These are phyloP conservation scores for Charaxes varanes DNA, from an alignment of 1,140 invertebrate species.

Conservation along the genomic window DNA sequence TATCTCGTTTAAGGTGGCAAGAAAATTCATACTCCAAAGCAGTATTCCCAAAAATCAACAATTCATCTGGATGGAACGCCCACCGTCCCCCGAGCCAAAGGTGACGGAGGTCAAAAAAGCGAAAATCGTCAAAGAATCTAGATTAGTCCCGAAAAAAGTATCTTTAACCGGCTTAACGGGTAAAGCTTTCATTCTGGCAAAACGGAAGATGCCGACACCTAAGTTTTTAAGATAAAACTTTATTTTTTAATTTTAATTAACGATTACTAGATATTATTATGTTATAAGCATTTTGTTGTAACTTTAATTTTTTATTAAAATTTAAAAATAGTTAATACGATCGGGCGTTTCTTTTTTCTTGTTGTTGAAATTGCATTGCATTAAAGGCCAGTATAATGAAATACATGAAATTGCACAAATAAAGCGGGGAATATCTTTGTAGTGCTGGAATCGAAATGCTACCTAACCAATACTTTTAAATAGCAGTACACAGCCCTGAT, in stretches of 20 bases:
- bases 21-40: slow-evolving; percentile 41
- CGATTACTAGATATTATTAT: too few relatives aligned
- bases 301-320: too few relatives aligned
- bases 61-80: slow-evolving; percentile 44
- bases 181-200: slow-evolving; percentile 38
- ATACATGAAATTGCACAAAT: too few relatives aligned
- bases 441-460: too few relatives aligned
- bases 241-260: too few relatives aligned
- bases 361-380: too few relatives aligned
- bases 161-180: slow-evolving; percentile 29
- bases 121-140: slow-evolving; percentile 21
- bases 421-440: too few relatives aligned
- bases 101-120: slow-evolving; percentile 19
- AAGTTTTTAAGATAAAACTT: slow-evolving; percentile 37
- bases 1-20: slow-evolving; percentile 25
- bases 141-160: slow-evolving; percentile 30
- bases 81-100: slow-evolving; percentile 2
- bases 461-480: too few relatives aligned
- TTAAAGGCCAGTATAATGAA: too few relatives aligned
- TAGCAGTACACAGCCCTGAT: too few relatives aligned
- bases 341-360: too few relatives aligned
- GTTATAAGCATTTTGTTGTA: too few relatives aligned
- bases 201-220: slow-evolving; percentile 34
- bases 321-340: slow-evolving; percentile 1
- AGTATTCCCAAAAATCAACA: slow-evolving; percentile 33